These are phyloP conservation scores for Erpetoichthys calabaricus DNA, from an alignment of 2,797 vertebrate genomes.

Conservation along the genomic window DNA sequence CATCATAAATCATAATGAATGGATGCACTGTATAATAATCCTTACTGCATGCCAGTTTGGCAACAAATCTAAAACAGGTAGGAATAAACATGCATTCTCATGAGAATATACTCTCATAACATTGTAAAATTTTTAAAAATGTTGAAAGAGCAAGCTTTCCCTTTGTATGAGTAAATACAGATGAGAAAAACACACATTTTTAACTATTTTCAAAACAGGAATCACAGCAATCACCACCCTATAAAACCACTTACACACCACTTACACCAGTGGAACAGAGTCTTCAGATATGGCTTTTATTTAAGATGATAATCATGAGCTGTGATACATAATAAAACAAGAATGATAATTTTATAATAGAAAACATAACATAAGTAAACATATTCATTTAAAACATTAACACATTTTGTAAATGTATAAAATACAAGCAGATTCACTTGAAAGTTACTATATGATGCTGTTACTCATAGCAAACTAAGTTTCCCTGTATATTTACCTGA, in stretches of 20 bases:
- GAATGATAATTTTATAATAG: constrained; percentile 20
- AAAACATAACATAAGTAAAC: constrained; percentile 24
- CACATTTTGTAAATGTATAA: constrained; percentile 9
- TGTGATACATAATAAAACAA: constrained; percentile 47
- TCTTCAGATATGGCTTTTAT: constrained; percentile 51
- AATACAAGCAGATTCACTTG: constrained; percentile 6
- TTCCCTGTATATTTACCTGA: no score
- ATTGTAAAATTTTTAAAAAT: no score
- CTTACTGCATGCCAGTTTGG: no score
- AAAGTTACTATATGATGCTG: no score
- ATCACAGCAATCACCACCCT: constrained; percentile 31
- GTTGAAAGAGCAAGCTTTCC: background rate
- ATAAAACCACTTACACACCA: constrained; percentile 18
- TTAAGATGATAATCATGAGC: constrained; percentile 48
- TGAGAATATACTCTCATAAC: no score
- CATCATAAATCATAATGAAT: no score
- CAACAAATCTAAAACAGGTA: no score
- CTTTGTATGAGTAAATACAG: no score
- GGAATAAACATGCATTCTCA: no score
- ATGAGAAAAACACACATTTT: constrained; percentile 14
- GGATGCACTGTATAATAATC: no score
- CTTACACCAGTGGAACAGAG: constrained; percentile 61
- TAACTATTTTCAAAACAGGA: background rate
- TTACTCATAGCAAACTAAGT: no score
- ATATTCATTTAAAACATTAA: constrained; percentile 14